Evolutionary conservation across 2,797 vertebrate species (phyloP).

Genomic region (Megaceryle alcyon): DNA sequence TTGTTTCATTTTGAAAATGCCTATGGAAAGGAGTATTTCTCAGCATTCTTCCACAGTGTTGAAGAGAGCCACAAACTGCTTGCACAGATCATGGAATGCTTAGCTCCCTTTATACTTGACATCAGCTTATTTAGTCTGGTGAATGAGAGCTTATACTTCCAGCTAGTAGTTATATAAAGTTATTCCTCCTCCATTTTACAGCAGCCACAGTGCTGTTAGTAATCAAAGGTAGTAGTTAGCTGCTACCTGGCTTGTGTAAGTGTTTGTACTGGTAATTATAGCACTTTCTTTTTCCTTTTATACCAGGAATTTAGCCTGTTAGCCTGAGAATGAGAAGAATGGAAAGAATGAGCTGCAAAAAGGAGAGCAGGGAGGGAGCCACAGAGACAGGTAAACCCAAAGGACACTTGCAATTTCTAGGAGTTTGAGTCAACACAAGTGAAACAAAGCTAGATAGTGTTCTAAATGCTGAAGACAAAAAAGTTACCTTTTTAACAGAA

Average conservation of each 20-base stretch:
- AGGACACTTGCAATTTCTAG: not conserved
- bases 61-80: not conserved
- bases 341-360: not conserved
- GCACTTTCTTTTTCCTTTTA: not conserved
- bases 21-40: not conserved
- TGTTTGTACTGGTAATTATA: not conserved
- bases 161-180: not conserved
- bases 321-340: not conserved
- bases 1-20: not conserved
- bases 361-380: not conserved
- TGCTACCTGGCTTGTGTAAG: not conserved
- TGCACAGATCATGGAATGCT: rapidly evolving
- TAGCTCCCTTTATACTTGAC: not conserved
- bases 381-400: not conserved
- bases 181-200: not conserved
- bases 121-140: not conserved
- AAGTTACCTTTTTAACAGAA: not conserved
- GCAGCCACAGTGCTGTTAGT: not conserved
- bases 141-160: not conserved
- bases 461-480: not conserved
- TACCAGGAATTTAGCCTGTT: not conserved
- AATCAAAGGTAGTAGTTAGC: not conserved
- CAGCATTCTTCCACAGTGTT: not conserved
- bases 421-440: not conserved
- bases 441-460: not conserved